Conservation (phyloP, 2,113 vertebrate genomes). For the Nycticebus coucang region DNA sequence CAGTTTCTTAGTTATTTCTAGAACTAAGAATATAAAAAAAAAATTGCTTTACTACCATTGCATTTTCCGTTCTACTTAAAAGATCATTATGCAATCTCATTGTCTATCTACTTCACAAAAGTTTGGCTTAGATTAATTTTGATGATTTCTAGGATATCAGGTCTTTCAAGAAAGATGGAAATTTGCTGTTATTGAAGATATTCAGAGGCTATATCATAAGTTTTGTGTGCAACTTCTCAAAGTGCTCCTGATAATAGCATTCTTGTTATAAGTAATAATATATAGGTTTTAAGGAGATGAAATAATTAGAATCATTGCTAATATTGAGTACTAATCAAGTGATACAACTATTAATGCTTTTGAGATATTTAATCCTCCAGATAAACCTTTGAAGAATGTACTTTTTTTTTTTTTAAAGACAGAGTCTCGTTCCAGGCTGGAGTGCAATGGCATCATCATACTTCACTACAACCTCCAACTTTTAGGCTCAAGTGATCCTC, state of each 20-base stretch:
- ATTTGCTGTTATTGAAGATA: not conserved
- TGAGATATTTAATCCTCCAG: not conserved
- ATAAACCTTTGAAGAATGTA: not conserved
- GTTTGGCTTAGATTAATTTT: not conserved
- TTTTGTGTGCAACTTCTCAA: not conserved
- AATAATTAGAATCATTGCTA: not conserved
- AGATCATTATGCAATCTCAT: not conserved
- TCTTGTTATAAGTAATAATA: not conserved
- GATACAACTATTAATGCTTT: conserved; percentile 15
- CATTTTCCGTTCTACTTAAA: not conserved
- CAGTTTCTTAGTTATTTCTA: not conserved
- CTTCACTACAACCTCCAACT: too few species aligned
- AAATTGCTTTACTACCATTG: not conserved
- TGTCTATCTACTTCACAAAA: not conserved
- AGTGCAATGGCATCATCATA: too few species aligned
- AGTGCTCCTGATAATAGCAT: not conserved
- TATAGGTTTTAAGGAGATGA: not conserved
- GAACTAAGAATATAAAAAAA: not conserved
- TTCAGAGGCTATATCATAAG: not conserved
- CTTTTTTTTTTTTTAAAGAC: not conserved
- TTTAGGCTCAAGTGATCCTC: too few species aligned
- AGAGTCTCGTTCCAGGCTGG: too few species aligned
- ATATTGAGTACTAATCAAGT: not conserved
- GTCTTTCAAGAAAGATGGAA: not conserved
- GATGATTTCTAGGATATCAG: not conserved